Conservation (phyloP, 2,888 invertebrate species). For the Pseudococcus longispinus region DNA sequence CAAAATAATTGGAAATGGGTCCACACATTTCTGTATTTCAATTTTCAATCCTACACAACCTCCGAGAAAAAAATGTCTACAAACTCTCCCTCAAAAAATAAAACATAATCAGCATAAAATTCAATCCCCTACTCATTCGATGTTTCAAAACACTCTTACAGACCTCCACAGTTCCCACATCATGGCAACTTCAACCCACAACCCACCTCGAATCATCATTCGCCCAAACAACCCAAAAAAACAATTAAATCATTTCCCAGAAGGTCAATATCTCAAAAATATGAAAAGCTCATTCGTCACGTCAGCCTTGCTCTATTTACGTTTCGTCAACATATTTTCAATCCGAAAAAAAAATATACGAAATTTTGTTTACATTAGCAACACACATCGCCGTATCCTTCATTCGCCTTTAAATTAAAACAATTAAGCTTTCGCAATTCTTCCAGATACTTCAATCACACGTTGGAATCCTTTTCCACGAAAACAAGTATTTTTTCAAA, state of each 20-base stretch:
- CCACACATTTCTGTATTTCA: no score
- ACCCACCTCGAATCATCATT: not conserved
- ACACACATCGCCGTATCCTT: not conserved
- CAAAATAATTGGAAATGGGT: no score
- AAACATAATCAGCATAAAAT: no score
- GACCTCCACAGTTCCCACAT: not conserved
- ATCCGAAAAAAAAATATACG: not conserved
- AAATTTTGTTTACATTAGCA: conserved; percentile 34
- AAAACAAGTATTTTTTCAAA: not conserved
- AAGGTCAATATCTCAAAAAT: conserved; percentile 6
- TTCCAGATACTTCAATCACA: not conserved
- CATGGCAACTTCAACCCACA: not conserved
- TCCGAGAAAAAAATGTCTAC: no score
- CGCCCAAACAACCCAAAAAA: not conserved
- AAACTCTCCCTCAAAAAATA: no score
- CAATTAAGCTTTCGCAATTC: not conserved
- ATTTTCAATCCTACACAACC: no score
- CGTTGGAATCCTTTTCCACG: not conserved
- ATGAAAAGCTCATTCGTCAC: conserved; percentile 30
- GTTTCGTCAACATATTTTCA: conserved; percentile 67
- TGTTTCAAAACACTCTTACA: not conserved
- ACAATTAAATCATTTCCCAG: not conserved
- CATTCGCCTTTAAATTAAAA: not conserved
- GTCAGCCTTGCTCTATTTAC: conserved; percentile 38
- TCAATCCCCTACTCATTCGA: no score